Conservation (phyloP, 2,888 invertebrate species). For the Chrysodeixis includens region DNA sequence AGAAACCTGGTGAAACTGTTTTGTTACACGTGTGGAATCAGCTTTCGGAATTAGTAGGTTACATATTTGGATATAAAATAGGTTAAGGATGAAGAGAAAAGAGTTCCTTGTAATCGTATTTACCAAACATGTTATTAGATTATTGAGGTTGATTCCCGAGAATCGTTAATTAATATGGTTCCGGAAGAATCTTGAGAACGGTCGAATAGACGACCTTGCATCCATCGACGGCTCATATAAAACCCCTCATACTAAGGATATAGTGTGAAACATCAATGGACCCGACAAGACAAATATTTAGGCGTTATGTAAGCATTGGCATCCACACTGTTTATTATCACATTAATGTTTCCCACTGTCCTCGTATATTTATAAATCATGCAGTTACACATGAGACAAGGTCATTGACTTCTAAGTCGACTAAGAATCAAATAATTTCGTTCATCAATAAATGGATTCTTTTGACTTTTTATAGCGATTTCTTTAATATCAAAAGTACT, state of each 20-base stretch:
- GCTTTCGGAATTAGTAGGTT: too few species aligned
- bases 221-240: not conserved
- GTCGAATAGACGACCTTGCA: not conserved
- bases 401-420: constrained; percentile 15
- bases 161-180: not conserved
- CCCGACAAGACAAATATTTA: constrained; percentile 38
- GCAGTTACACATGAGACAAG: constrained; percentile 20
- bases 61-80: too few species aligned
- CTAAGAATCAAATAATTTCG: not conserved
- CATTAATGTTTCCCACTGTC: constrained; percentile 36
- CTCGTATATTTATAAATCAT: constrained; percentile 25
- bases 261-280: constrained; percentile 30
- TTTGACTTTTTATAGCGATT: not conserved
- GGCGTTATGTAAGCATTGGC: constrained; percentile 30
- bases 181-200: not conserved
- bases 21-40: not conserved
- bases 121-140: too few species aligned
- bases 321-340: constrained; percentile 36
- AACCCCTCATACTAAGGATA: not conserved
- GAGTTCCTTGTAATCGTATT: too few species aligned
- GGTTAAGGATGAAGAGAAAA: too few species aligned
- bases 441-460: constrained; percentile 4
- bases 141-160: not conserved
- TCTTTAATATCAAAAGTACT: constrained; percentile 6
- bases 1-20: too few species aligned